phyloP scores from a whole-genome alignment of 2,113 vertebrate species.

The Megaceryle torquata region DNA sequence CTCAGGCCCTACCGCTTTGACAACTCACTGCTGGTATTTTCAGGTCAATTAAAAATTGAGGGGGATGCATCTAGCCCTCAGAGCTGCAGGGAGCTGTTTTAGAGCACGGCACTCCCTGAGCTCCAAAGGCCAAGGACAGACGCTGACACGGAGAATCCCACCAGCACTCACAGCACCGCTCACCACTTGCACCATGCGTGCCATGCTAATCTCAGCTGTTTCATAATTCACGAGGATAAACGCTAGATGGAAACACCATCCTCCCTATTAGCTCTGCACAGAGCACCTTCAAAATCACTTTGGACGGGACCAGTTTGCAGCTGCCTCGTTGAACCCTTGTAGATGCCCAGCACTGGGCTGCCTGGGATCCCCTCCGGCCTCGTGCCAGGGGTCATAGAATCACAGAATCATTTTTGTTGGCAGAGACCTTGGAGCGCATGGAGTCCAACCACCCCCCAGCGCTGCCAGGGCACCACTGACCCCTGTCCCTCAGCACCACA shows the following conservation, averaged over 20 bases:
- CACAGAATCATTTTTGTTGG: neutral
- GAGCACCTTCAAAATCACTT: neutral
- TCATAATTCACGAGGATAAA: constrained; percentile 25
- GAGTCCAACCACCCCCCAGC: too few relatives aligned
- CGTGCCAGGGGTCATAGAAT: rapidly evolving
- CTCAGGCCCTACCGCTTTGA: too few relatives aligned
- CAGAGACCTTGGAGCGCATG: too few relatives aligned
- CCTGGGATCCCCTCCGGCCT: neutral
- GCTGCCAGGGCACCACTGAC: too few relatives aligned
- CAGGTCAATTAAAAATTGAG: neutral
- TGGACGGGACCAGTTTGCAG: neutral
- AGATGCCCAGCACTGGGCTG: rapidly evolving
- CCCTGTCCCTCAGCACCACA: too few relatives aligned
- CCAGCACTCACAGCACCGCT: neutral
- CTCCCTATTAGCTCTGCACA: neutral
- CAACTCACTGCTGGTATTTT: neutral
- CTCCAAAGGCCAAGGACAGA: neutral
- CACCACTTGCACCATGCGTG: rapidly evolving
- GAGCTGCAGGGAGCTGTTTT: neutral
- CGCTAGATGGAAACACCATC: constrained; percentile 3
- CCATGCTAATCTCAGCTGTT: neutral
- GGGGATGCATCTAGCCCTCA: neutral
- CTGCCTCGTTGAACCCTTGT: rapidly evolving
- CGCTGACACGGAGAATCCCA: neutral
- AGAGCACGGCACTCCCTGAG: rapidly evolving